Evolutionary conservation across 1,140 invertebrate genomes (phyloP).

Genomic region (Gryllus bimaculatus): DNA sequence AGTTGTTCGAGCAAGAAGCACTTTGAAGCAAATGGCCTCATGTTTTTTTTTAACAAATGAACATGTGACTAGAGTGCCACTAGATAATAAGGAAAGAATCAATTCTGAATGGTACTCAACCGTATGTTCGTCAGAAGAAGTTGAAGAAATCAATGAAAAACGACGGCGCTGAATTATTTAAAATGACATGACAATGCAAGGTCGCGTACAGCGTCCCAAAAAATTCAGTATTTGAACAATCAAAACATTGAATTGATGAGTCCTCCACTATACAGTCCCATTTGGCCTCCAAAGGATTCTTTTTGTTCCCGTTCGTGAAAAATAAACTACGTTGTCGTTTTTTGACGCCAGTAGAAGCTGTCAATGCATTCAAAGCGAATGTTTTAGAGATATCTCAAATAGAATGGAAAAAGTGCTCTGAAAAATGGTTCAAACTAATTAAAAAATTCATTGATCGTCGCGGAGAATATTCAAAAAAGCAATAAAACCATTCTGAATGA

Average conservation of each 20-base stretch:
- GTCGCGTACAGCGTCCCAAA: neutral
- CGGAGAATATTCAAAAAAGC: neutral
- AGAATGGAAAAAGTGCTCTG: neutral
- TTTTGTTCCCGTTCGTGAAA: conserved; percentile 19
- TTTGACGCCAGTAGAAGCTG: conserved; percentile 14
- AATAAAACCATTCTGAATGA: neutral
- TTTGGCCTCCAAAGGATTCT: conserved; percentile 17
- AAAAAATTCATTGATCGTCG: neutral
- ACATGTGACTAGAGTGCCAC: too few relatives aligned
- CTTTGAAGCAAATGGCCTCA: too few relatives aligned
- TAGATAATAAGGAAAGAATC: too few relatives aligned
- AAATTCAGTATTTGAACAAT: neutral
- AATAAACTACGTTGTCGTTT: conserved; percentile 18
- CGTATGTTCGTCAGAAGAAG: too few relatives aligned
- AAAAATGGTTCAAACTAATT: neutral
- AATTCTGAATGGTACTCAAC: too few relatives aligned
- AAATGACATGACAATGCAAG: too few relatives aligned
- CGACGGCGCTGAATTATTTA: too few relatives aligned
- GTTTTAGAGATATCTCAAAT: neutral
- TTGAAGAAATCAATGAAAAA: too few relatives aligned
- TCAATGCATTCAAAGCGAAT: neutral
- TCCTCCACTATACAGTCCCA: conserved; percentile 19
- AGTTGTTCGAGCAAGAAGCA: too few relatives aligned
- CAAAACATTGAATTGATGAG: conserved; percentile 13
- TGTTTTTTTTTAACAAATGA: too few relatives aligned